A percentile compares a stretch with the other conserved stretches of the same genome.
These are phyloP conservation scores for Neopelma chrysocephalum DNA, from an alignment of 2,797 vertebrate genomes.

Conservation along the genomic window DNA sequence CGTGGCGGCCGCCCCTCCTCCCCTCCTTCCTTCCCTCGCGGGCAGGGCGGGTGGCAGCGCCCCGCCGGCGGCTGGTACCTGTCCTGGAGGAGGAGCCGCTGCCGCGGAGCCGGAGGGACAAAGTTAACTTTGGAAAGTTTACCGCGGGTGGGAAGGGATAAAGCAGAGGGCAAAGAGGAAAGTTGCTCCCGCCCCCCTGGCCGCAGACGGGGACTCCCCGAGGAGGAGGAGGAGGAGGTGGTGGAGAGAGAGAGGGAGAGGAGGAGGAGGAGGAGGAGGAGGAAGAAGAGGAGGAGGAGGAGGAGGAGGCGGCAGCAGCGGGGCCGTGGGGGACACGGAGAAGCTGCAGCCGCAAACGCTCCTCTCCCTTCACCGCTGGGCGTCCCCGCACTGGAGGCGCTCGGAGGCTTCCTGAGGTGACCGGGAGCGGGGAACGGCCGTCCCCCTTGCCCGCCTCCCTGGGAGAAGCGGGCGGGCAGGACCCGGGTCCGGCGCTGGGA, in stretches of 20 bases:
- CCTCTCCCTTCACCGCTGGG: background rate
- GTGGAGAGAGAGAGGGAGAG: background rate
- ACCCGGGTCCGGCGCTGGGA: too few relatives aligned
- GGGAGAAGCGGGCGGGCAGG: background rate
- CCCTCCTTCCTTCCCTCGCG: background rate
- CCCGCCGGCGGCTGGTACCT: conserved; percentile 2
- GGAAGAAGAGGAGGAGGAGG: background rate
- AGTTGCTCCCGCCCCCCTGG: background rate
- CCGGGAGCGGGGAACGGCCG: background rate
- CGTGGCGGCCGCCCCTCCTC: background rate
- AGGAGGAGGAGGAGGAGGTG: background rate
- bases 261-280: background rate
- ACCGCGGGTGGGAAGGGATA: background rate
- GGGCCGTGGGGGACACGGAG: background rate
- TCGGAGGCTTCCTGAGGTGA: background rate
- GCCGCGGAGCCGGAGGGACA: background rate
- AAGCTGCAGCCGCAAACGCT: background rate
- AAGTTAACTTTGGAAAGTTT: conserved; percentile 45
- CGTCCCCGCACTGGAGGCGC: background rate
- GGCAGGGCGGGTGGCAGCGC: background rate
- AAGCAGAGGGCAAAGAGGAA: background rate
- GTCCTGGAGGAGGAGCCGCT: conserved; percentile 10
- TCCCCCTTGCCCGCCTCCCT: background rate
- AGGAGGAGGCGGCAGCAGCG: background rate
- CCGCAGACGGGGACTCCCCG: background rate